Evolutionary conservation across 2,888 invertebrate genomes (phyloP).

Genomic region (Ochlodes sylvanus): DNA sequence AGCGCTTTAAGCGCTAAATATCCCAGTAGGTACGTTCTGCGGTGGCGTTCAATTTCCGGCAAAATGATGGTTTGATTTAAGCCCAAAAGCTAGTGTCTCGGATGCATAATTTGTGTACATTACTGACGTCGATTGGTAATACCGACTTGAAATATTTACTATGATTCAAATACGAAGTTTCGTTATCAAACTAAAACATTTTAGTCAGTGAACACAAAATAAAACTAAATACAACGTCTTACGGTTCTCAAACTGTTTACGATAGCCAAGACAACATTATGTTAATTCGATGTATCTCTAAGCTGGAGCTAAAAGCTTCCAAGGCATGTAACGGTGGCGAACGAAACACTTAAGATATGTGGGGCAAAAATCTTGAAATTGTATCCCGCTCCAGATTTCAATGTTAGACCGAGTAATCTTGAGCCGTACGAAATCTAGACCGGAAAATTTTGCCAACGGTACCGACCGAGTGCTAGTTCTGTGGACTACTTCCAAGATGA

Average conservation of each 20-base stretch:
- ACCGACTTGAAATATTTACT: neutral
- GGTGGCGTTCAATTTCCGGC: constrained; percentile 10
- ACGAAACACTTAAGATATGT: constrained; percentile 35
- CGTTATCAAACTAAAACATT: neutral
- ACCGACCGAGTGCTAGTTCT: constrained; percentile 16
- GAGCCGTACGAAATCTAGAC: constrained; percentile 25
- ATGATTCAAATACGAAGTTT: neutral
- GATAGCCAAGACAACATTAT: constrained; percentile 19
- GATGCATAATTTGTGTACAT: neutral
- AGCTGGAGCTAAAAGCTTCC: constrained; percentile 22
- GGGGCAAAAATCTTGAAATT: constrained; percentile 30
- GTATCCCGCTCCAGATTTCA: constrained; percentile 34
- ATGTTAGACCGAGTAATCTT: constrained; percentile 37
- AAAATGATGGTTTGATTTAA: constrained; percentile 7
- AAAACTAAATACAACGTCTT: neutral
- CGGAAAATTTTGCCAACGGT: constrained; percentile 18
- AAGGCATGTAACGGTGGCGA: constrained; percentile 24
- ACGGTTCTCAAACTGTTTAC: constrained; percentile 1
- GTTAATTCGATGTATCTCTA: constrained; percentile 21
- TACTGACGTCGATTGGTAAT: neutral
- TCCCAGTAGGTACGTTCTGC: neutral
- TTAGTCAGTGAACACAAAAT: neutral
- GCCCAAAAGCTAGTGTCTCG: neutral
- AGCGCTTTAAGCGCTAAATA: constrained; percentile 4
- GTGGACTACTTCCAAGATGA: constrained; percentile 1